These are phyloP conservation scores for Elymnias hypermnestra DNA, from an alignment of 1,140 invertebrate species.

Conservation along the genomic window DNA sequence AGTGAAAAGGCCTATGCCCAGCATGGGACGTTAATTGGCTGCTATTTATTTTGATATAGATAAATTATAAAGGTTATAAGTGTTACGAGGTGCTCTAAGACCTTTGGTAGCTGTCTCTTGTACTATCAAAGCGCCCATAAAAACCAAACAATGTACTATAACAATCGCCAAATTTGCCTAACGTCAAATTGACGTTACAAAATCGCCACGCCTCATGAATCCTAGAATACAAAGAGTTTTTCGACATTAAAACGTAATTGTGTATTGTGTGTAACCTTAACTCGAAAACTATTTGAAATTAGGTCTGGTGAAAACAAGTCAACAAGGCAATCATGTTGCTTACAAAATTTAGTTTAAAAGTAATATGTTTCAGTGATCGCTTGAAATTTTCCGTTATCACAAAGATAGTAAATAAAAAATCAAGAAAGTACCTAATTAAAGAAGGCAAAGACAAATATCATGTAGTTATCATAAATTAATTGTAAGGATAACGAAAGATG, in stretches of 20 bases:
- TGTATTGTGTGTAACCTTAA: constrained; percentile 17
- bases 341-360: neutral
- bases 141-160: constrained; percentile 7
- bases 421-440: too few relatives aligned
- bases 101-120: neutral
- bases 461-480: too few relatives aligned
- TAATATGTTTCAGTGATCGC: neutral
- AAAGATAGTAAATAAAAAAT: too few relatives aligned
- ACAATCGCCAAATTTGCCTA: constrained; percentile 22
- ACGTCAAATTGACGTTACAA: constrained; percentile 21
- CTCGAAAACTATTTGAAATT: constrained; percentile 10
- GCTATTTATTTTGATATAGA: too few relatives aligned
- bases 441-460: too few relatives aligned
- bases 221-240: constrained; percentile 26
- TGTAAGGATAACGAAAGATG: too few relatives aligned
- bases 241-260: constrained; percentile 21
- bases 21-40: too few relatives aligned
- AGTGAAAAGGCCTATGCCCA: too few relatives aligned
- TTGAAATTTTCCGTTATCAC: too few relatives aligned
- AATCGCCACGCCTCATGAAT: constrained; percentile 28
- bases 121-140: constrained; percentile 5
- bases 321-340: neutral
- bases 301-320: constrained; percentile 2
- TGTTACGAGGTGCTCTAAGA: too few relatives aligned
- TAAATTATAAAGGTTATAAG: too few relatives aligned